Evolutionary conservation across 2,888 invertebrate genomes (phyloP).

Genomic region (Ophion ellenae): DNA sequence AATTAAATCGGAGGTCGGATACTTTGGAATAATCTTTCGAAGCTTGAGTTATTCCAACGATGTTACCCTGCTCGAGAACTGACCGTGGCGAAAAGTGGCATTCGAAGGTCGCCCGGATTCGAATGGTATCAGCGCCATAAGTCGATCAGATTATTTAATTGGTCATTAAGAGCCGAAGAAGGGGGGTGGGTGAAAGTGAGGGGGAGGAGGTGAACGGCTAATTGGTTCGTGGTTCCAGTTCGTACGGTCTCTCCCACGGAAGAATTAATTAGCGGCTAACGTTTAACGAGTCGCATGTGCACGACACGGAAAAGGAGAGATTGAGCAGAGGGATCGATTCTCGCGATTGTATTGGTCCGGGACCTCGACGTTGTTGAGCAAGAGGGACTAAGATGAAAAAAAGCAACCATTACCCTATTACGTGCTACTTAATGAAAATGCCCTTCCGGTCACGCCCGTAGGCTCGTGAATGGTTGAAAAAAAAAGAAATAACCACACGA

Average conservation of each 20-base stretch:
- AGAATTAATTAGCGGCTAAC: constrained; percentile 62
- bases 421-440: constrained; percentile 44
- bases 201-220: constrained; percentile 40
- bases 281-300: constrained; percentile 51
- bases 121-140: constrained; percentile 12
- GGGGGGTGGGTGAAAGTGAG: not conserved
- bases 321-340: constrained; percentile 50
- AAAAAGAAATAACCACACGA: not conserved
- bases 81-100: constrained; percentile 33
- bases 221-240: constrained; percentile 62
- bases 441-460: constrained; percentile 57
- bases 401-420: constrained; percentile 38
- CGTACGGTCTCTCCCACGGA: constrained; percentile 61
- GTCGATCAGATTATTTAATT: constrained; percentile 50
- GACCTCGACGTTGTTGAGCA: not conserved
- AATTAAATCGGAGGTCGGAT: not conserved
- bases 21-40: not conserved
- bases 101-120: constrained; percentile 42
- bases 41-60: no score
- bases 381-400: not conserved
- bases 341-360: not conserved
- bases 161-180: constrained; percentile 33
- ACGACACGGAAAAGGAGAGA: constrained; percentile 7
- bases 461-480: not conserved
- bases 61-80: not conserved